Evolutionary conservation across 2,888 invertebrate genomes (phyloP), one percentile per base, ranked within the genome.

Genomic region (Dioctria linearis): DNA sequence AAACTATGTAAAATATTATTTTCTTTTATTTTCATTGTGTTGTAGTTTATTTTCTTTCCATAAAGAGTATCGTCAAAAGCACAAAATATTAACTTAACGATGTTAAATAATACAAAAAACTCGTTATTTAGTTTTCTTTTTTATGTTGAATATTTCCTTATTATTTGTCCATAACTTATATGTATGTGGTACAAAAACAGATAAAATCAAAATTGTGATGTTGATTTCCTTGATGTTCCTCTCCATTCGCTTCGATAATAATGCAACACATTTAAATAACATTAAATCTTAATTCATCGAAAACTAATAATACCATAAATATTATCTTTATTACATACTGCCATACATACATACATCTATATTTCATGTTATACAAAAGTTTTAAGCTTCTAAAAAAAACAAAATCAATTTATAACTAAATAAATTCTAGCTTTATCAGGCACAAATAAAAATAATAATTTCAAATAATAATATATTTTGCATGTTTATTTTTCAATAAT

Each of bases 201-300:
- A n/a, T 42, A 63, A n/a, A 57, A 73, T 25, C 49, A 67, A 80
- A 83, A 84, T 83, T 83, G 82, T 84, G 83, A 81, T 82, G 84
- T 83, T 84, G 83, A 82, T 82, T 82, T 84, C 83, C 83, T 84
- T 84, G 83, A 83, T 83, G 82, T 84, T 84, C 83, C 83, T 84
- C 83, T 83, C 82, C 83, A 82, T 73, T 49, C 57, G 63, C 76
- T 63, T 76, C 54, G 61, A 63, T 49, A n/a, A 71, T 49, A 51
- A 42, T 71, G n/a, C 8, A 8, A 9, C 8, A 65, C 6, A 65
- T 40, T 5, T 54, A 57, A 73, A 43, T 37, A 65, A 71, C 49
- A 71, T 37, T 25, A 73, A 51, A 42, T 6, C 5, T 11, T 54
- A 54, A 54, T 11, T n/a, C n/a, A 4, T n/a, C 54, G 54, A 54